phyloP scores from a whole-genome alignment of 1,140 invertebrate genomes.

The Stratiolaelaps scimitus region DNA sequence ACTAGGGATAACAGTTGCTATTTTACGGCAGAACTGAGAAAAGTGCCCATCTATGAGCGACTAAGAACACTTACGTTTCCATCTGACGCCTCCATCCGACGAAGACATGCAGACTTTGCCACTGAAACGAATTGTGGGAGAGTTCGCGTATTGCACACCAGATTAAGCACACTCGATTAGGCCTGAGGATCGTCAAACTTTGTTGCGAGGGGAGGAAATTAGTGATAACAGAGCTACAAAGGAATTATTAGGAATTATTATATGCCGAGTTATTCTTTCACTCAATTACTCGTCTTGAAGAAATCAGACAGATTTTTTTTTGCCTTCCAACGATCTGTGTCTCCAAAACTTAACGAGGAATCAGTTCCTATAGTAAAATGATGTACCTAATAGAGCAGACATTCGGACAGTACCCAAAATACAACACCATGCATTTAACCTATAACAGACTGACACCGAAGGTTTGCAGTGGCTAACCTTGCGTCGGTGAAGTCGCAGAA shows the following conservation, averaged over 20 bases:
- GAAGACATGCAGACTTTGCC: conserved; percentile 16
- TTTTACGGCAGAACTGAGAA: too few species aligned
- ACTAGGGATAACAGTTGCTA: too few species aligned
- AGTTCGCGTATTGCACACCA: too few species aligned
- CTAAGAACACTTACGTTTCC: conserved; percentile 2
- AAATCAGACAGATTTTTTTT: too few species aligned
- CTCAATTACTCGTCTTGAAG: too few species aligned
- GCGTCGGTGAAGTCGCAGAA: conserved; percentile 23
- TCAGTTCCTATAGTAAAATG: neutral
- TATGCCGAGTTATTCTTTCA: neutral
- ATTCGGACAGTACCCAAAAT: too few species aligned
- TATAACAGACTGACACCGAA: too few species aligned
- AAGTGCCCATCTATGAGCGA: too few species aligned
- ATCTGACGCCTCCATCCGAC: conserved; percentile 2
- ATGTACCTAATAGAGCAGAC: neutral
- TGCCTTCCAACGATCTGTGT: too few species aligned
- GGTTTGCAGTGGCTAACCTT: neutral
- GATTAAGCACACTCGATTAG: neutral
- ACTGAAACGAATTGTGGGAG: neutral
- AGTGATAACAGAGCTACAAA: neutral
- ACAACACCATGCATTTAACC: too few species aligned
- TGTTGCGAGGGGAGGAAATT: neutral
- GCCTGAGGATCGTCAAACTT: neutral
- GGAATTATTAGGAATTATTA: neutral
- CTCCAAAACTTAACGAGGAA: neutral